Evolutionary conservation across 2,113 vertebrate species (phyloP), one percentile per base, ranked within the genome.

Genomic region (rabbit (Oryctolagus cuniculus)): DNA sequence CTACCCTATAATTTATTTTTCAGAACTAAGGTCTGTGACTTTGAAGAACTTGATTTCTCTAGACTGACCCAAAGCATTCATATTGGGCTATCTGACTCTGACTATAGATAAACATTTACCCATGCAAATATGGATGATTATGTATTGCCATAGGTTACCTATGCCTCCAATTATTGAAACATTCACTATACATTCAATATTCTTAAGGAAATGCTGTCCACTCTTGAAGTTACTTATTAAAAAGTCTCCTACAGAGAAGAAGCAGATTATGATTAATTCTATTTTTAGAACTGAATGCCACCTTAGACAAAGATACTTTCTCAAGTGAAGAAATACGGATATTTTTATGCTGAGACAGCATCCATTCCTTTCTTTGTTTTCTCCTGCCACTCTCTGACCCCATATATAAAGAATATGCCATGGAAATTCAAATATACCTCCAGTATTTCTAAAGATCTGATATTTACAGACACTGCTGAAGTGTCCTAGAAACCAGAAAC

Each of bases 31-130:
- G 15, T 13, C 9, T 13, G 74, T 87, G 29, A 79, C 16, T 21
- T 24, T 58, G 15, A 87, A 66, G 92, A 87, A 70, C 11, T 87
- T 90, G 55, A 5, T 94, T 89, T 95, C 49, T 94, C 10, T 91
- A 25, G 2, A 77, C 19, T n/a, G 10, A 70, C 67, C n/a, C 66
- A 80, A 36, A 44, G 38, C 38, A 73, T 83, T 89, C 17, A 53
- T 1, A 90, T 67, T 84, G 51, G 2, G 58, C 49, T 74, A 4
- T 89, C 49, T 90, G 81, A 69, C 17, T 87, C 49, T 72, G 73
- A 63, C 29, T 10, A 36, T 15, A 67, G 53, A 74, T 63, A 78
- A 86, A 51, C 19, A 5, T 88, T 84, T 90, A 34, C 4, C 44
- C 3, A 27, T 51, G 27, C 31, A 58, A 38, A 69, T 66, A 84